These are phyloP conservation scores for Polydrusus cervinus DNA, from an alignment of 2,888 invertebrate species.

Conservation along the genomic window DNA sequence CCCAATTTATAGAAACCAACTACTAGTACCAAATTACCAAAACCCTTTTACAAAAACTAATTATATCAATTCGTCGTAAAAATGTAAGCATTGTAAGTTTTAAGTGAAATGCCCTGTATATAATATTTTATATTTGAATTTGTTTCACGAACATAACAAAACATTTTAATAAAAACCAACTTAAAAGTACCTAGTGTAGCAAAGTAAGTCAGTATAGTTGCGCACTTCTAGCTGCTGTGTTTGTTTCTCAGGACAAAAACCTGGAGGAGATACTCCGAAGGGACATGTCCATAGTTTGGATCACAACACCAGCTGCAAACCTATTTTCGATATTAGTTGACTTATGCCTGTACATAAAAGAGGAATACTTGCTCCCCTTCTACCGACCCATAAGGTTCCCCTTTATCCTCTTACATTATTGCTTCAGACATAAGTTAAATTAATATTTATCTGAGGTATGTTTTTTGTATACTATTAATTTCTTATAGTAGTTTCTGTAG, in stretches of 20 bases:
- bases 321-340: conserved; percentile 67
- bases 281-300: conserved; percentile 68
- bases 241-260: conserved; percentile 64
- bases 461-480: conserved; percentile 34
- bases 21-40: too few relatives aligned
- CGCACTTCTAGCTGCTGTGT: conserved; percentile 53
- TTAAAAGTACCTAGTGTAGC: conserved; percentile 23
- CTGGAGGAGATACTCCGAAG: conserved; percentile 67
- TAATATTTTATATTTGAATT: too few relatives aligned
- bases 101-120: too few relatives aligned
- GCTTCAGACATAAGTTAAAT: conserved; percentile 69
- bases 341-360: conserved; percentile 68
- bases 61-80: too few relatives aligned
- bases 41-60: too few relatives aligned
- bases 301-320: conserved; percentile 67
- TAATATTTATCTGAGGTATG: conserved; percentile 61
- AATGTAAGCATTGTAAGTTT: too few relatives aligned
- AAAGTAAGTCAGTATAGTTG: conserved; percentile 27
- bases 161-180: conserved; percentile 42
- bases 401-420: conserved; percentile 68
- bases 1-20: too few relatives aligned
- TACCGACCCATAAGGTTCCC: conserved; percentile 66
- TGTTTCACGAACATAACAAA: neutral
- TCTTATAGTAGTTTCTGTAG: conserved; percentile 27
- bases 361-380: conserved; percentile 67